phyloP scores from a whole-genome alignment of 2,113 vertebrate species.

The Naja naja region DNA sequence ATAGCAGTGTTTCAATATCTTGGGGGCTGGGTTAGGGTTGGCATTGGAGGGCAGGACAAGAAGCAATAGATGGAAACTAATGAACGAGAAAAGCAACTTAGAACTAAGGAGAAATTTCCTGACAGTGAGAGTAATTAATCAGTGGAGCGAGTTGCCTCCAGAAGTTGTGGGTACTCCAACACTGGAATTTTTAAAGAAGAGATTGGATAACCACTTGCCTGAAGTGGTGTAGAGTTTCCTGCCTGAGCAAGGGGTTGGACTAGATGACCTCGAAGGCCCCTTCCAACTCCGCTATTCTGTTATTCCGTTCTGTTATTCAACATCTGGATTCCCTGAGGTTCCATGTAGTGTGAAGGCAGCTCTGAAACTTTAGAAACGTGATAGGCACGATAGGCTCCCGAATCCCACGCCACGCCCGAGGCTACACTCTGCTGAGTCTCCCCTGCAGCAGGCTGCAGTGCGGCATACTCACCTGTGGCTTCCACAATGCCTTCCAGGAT shows the following conservation, averaged over 20 bases:
- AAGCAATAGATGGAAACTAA: fast-evolving
- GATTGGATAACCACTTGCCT: not conserved
- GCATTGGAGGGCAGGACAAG: not conserved
- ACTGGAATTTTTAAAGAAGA: not conserved
- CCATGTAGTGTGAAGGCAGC: not conserved
- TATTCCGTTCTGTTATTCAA: not conserved
- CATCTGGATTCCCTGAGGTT: not conserved
- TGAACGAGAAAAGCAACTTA: not conserved
- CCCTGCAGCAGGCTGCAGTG: too few relatives aligned
- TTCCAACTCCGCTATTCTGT: not conserved
- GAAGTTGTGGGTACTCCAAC: fast-evolving
- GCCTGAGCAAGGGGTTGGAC: too few relatives aligned
- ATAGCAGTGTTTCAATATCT: not conserved
- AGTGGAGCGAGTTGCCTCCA: not conserved
- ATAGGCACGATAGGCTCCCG: not conserved
- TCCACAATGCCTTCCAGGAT: constrained; percentile 84
- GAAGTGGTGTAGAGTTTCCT: not conserved
- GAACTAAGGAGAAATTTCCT: not conserved
- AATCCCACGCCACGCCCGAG: too few relatives aligned
- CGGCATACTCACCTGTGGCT: constrained; percentile 70
- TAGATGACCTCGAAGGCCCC: not conserved
- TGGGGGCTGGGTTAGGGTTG: too few relatives aligned
- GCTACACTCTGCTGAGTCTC: fast-evolving
- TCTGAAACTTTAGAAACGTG: too few relatives aligned
- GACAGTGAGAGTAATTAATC: not conserved